Evolutionary conservation across 2,113 vertebrate species (phyloP).

Genomic region (Silurus asotus): DNA sequence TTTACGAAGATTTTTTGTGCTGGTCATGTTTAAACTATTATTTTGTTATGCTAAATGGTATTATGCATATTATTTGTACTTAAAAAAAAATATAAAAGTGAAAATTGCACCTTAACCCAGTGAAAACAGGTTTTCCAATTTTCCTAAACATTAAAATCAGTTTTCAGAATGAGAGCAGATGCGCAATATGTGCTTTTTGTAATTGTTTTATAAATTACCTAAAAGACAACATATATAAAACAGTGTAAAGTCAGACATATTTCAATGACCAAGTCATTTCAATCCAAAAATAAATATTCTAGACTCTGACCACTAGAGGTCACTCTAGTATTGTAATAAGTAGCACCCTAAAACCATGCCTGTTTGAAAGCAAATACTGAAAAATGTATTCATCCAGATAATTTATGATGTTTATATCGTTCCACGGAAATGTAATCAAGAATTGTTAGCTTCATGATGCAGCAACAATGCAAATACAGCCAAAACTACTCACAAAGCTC

Average conservation of each 20-base stretch:
- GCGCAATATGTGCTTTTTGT: background rate
- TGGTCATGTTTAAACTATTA: background rate
- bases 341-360: background rate
- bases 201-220: background rate
- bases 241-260: no score
- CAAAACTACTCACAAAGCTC: background rate
- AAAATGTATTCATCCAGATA: background rate
- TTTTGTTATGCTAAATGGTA: background rate
- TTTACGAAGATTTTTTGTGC: background rate
- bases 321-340: background rate
- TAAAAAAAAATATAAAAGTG: background rate
- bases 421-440: background rate
- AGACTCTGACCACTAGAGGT: conserved; percentile 30
- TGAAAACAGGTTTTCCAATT: background rate
- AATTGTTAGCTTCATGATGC: background rate
- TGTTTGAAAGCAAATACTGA: background rate
- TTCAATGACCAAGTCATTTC: background rate
- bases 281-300: background rate
- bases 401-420: background rate
- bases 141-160: background rate
- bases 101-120: background rate
- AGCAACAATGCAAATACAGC: background rate
- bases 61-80: background rate
- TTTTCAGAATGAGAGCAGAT: no score
- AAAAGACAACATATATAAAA: background rate